Evolutionary conservation across 2,113 vertebrate species (phyloP).

Genomic region (Brevimyrus niger): DNA sequence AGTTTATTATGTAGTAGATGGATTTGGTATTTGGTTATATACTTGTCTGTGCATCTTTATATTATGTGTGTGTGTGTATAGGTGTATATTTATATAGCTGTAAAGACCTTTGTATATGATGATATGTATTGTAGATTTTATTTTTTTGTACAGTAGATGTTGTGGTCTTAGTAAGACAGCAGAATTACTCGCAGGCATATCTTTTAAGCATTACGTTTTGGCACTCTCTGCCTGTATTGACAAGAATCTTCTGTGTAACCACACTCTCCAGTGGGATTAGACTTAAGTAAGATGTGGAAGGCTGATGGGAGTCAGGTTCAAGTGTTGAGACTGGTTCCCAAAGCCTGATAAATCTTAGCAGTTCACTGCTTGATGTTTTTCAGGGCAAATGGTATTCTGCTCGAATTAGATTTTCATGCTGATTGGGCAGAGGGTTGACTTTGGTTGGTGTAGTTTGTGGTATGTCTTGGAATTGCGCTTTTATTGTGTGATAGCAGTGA

Average conservation of each 20-base stretch:
- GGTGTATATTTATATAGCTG: neutral
- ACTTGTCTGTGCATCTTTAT: neutral
- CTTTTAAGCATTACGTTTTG: neutral
- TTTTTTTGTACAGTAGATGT: neutral
- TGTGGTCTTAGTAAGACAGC: neutral
- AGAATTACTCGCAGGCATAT: neutral
- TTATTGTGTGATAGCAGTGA: neutral
- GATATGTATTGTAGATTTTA: neutral
- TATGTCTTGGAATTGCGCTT: neutral
- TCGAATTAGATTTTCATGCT: neutral
- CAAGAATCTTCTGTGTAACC: neutral
- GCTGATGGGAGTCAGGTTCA: constrained; percentile 8
- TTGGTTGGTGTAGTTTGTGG: neutral
- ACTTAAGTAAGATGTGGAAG: neutral
- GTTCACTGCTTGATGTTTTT: neutral
- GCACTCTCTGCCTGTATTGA: neutral
- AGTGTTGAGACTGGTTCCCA: neutral
- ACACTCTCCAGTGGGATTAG: constrained; percentile 7
- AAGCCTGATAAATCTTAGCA: neutral
- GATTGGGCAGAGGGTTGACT: neutral
- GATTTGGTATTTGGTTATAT: neutral
- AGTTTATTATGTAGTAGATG: neutral
- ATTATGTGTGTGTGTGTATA: neutral
- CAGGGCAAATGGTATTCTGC: neutral
- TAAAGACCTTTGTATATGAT: neutral